These are phyloP conservation scores for Drosophila ustulata DNA, from an alignment of 2,888 invertebrate genomes.

Conservation along the genomic window DNA sequence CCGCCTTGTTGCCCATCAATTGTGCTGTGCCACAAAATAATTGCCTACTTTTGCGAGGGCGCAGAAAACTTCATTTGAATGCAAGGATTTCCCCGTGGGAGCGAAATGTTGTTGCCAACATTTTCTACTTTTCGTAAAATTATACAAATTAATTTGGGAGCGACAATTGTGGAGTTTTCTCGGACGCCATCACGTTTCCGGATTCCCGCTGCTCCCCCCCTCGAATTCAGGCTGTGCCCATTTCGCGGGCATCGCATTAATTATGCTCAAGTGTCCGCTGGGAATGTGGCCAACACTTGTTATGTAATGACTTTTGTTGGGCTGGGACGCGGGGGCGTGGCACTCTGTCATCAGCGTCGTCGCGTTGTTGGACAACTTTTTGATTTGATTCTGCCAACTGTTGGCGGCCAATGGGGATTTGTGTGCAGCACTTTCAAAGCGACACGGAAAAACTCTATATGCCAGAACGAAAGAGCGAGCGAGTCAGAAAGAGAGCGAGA, in stretches of 20 bases:
- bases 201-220: background rate
- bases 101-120: constrained; percentile 28
- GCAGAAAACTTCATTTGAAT: constrained; percentile 63
- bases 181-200: constrained; percentile 11
- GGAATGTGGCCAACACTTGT: constrained; percentile 81
- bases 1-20: background rate
- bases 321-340: constrained; percentile 6
- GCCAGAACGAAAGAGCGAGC: background rate
- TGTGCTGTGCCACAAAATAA: constrained; percentile 68
- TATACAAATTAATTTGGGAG: constrained; percentile 80
- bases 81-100: constrained; percentile 55
- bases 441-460: background rate
- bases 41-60: constrained; percentile 64
- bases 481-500: constrained; percentile 15
- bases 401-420: constrained; percentile 48
- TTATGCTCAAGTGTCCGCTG: constrained; percentile 80
- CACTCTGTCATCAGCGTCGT: constrained; percentile 49
- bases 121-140: constrained; percentile 52
- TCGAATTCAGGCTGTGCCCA: constrained; percentile 41
- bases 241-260: constrained; percentile 71
- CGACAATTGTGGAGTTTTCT: constrained; percentile 69
- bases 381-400: constrained; percentile 70
- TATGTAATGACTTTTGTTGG: constrained; percentile 78
- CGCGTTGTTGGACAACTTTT: constrained; percentile 62
- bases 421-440: constrained; percentile 16